Evolutionary conservation across 2,888 invertebrate species (phyloP), one percentile per base, ranked within the genome.

Genomic region (Julus scandinavius): DNA sequence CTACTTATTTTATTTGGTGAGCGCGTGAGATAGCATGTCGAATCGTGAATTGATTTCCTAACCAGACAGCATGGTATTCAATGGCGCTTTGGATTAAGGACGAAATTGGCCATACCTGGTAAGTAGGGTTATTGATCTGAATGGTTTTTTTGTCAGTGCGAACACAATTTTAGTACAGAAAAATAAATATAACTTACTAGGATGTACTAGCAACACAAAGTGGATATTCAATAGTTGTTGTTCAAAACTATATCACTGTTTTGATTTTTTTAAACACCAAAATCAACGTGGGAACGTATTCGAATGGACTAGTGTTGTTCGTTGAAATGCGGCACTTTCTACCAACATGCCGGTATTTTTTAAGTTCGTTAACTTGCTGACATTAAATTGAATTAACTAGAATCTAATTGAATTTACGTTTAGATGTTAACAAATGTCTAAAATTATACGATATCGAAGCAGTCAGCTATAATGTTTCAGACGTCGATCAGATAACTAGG

Each of bases 21-120:
- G 9, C 20, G 0, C 2, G 20, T 20, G n/a, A 2, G n/a, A 17
- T 17, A 17, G 63, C 63, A 63, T 6, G 72, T 20, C 72, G 72
- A 72, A 72, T 72, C 72, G 20, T 72, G 72, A 29, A 29, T 72
- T 72, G 2, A 29, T 29, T 72, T 72, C 29, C 29, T 4, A 15
- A 58, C 4, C 58, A 58, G 49, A 49, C 49, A 49, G 49, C 49
- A 7, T 3, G 17, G 54, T 54, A 54, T 20, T 72, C 72, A 72
- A 72, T 72, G 72, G 72, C 72, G 72, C 72, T 72, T 72, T 72
- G 72, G 72, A 11, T 9, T 72, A 72, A 72, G 72, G 72, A 72
- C 72, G 72, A 20, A 20, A 72, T 72, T 72, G 9, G 29, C 20
- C 72, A 9, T 29, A 20, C 72, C 20, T 29, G 72, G 72, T 72